Evolutionary conservation across 2,888 invertebrate species (phyloP).

Genomic region (Lysandra bellargus): DNA sequence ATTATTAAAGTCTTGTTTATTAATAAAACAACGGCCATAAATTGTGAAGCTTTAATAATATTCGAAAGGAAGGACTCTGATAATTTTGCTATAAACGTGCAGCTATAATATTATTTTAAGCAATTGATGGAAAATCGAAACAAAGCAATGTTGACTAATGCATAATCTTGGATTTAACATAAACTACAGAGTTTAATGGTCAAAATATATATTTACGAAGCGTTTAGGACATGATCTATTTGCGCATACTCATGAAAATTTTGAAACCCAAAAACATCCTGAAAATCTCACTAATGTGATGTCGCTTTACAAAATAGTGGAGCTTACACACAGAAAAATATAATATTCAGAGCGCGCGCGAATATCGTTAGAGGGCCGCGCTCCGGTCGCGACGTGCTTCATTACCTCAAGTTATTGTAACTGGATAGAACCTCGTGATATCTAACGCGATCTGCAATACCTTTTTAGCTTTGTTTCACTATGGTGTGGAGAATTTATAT

Average conservation of each 20-base stretch:
- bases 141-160: no score
- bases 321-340: slow-evolving; percentile 18
- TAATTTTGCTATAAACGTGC: no score
- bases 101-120: no score
- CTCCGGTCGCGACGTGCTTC: slow-evolving; percentile 33
- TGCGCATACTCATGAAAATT: background rate
- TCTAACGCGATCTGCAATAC: slow-evolving; percentile 24
- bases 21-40: background rate
- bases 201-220: background rate
- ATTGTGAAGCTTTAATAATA: background rate
- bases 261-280: background rate
- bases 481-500: background rate
- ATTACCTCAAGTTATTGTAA: slow-evolving; percentile 33
- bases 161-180: no score
- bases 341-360: slow-evolving; percentile 31
- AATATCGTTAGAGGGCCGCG: slow-evolving; percentile 33
- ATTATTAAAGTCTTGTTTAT: background rate
- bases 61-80: background rate
- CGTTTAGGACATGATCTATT: background rate
- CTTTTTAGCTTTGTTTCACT: background rate
- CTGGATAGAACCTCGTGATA: slow-evolving; percentile 22
- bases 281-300: background rate
- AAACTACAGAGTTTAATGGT: no score
- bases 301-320: slow-evolving; percentile 18
- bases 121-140: no score